Base-by-base conservation (phyloP, 2,113 vertebrate genomes). In the Mastomys natalensis region DNA sequence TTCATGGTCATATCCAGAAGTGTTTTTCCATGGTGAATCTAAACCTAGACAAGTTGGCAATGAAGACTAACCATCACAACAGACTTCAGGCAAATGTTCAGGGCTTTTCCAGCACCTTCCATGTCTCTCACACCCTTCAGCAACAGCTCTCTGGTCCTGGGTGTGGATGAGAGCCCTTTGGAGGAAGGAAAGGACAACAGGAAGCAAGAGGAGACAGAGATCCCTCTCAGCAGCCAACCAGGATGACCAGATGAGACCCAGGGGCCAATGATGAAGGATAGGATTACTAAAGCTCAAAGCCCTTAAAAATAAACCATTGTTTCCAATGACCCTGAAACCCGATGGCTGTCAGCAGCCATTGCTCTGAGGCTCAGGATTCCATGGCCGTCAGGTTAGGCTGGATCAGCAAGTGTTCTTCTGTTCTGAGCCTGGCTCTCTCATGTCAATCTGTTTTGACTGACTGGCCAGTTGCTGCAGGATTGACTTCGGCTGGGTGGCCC, bases 371-470 rank as follows among this genome's bases (percentile, higher is more conserved):
- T 90, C 5, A 2, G 21, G 62, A 37, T 11, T 72, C 58, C 16
- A 45, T 13, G 29, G 51, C 48, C 17, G 17, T 73, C 11, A 13
- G 37, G 45, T 45, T 37, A 26, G 64, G 22, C 7, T 72, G 87
- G 77, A 68, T 91, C 82, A 60, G 77, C 66, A 31, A 62, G 17
- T 60, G 34, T 91, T 91, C 76, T 91, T 95, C 76, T n/a, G 6
- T 55, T 70, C 55, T 76, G 31, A 64, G 21, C 55, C 43, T 82
- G 43, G 40, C 43, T 60, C n/a, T 13, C n/a, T 58, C 55, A 0
- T 31, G 45, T 72, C 72, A 12, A 8, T 53, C 76, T 51, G 70
- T 92, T 62, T n/a, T n/a, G 62, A 15, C 16, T 40, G 26, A 22
- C 1, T 53, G 86, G 9, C 40, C 21, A 48, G n/a, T 53, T 51